phyloP scores from a whole-genome alignment of 2,888 invertebrate genomes.

The Morinoia aosen region DNA sequence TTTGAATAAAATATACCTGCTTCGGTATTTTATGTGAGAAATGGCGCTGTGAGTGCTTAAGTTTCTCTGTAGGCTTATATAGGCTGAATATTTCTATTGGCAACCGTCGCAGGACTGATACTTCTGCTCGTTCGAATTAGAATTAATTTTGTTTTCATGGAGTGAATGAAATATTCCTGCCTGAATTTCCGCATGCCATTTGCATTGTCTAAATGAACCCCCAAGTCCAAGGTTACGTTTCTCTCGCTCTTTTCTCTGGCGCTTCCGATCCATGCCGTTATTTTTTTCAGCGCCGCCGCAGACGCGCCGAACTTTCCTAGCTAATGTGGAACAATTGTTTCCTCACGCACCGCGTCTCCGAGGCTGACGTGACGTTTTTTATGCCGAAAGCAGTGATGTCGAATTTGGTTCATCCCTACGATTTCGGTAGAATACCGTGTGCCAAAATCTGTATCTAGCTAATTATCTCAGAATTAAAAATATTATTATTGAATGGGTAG shows the following conservation, averaged over 20 bases:
- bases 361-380: background rate
- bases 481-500: background rate
- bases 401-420: background rate
- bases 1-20: too few relatives aligned
- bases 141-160: too few relatives aligned
- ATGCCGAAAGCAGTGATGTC: background rate
- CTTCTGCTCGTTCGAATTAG: too few relatives aligned
- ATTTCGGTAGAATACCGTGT: background rate
- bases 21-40: too few relatives aligned
- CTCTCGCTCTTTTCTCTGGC: background rate
- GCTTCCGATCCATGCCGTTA: background rate
- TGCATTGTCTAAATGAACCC: background rate
- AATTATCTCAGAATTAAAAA: background rate
- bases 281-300: background rate
- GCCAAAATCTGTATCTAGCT: background rate
- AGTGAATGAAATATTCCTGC: too few relatives aligned
- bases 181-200: too few relatives aligned
- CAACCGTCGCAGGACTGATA: too few relatives aligned
- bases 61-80: too few relatives aligned
- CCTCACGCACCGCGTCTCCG: background rate
- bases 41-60: too few relatives aligned
- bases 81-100: too few relatives aligned
- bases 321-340: slow-evolving; percentile 26
- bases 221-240: background rate
- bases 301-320: slow-evolving; percentile 19